These are phyloP conservation scores for Laupala kohalensis DNA, from an alignment of 1,140 invertebrate species.

Conservation along the genomic window DNA sequence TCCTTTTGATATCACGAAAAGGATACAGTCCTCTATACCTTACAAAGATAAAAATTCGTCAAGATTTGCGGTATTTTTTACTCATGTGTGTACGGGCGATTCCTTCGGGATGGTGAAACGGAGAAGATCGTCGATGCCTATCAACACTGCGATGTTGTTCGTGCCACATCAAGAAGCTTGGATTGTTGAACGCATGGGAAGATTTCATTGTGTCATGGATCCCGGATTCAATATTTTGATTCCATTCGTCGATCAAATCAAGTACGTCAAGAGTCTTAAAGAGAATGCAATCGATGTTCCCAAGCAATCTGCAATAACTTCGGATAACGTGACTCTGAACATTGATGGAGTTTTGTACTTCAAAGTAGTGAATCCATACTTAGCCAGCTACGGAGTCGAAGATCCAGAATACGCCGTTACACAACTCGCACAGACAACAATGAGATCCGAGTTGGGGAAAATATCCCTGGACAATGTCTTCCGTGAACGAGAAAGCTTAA, in stretches of 20 bases:
- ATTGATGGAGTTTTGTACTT: constrained; percentile 97
- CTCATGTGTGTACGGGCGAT: no score
- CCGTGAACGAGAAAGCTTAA: constrained; percentile 87
- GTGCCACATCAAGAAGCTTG: constrained; percentile 99
- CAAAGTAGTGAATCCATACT: constrained; percentile 85
- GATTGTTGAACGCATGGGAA: constrained; percentile 98
- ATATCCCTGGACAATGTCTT: constrained; percentile 97
- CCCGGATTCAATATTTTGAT: constrained; percentile 90
- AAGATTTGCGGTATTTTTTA: no score
- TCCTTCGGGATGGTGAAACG: constrained; percentile 33
- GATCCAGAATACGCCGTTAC: constrained; percentile 99
- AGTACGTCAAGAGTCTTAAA: constrained; percentile 97
- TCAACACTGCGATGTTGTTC: constrained; percentile 93
- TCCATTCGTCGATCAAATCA: constrained; percentile 85
- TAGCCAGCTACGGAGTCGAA: constrained; percentile 94
- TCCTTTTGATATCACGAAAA: no score
- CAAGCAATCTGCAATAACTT: constrained; percentile 94
- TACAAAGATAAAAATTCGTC: no score
- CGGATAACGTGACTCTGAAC: constrained; percentile 89
- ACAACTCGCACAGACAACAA: constrained; percentile 96
- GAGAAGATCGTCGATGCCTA: constrained; percentile 52
- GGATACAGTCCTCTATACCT: no score
- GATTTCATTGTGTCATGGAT: constrained; percentile 82
- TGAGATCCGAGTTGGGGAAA: constrained; percentile 96
- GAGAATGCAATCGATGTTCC: constrained; percentile 99